Evolutionary conservation across 2,888 invertebrate genomes (phyloP), one percentile per base, ranked within the genome.

Genomic region (Diogma glabrata): DNA sequence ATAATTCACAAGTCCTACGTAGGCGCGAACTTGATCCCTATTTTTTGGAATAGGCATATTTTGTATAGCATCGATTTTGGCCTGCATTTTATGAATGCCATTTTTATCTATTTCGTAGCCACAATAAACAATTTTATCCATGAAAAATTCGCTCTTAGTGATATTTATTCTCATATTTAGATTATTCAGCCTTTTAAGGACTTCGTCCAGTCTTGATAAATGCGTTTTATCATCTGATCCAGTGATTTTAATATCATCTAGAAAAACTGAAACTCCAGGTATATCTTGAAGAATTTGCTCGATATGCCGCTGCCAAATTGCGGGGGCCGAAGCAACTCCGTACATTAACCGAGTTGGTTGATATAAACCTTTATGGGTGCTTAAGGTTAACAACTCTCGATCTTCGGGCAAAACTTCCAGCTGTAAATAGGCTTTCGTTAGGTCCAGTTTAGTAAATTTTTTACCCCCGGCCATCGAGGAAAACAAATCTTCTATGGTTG

Each of bases 361-460:
- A 53, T 57, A 66, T 10, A 66, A 50, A 4, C 64, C 65, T 50
- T 62, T 63, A 49, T n/a, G n/a, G n/a, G n/a, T 61, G 64, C 53
- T 64, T 43, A 67, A 55, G 2, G 64, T 66, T 17, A 65, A 50
- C 14, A 60, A 56, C 16, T 64, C 54, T 51, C 58, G 55, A 54
- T 61, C 59, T 20, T 62, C 60, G 4, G 59, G 60, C 24, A 60
- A 59, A 23, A 66, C 56, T 57, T 62, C 61, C 19, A 66, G 43
- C 52, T 67, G 64, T 53, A 64, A 56, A 50, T 66, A 68, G 4
- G 67, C 65, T 47, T 60, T 58, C 3, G 52, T 51, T 14, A 65
- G 56, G 56, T 66, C 63, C 40, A 59, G 63, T 54, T 62, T 60
- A 6, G 58, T 55, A 54, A 60, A 60, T 28, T 52, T 58, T 3